phyloP scores from a whole-genome alignment of 2,113 vertebrate species.

The Perognathus longimembris region DNA sequence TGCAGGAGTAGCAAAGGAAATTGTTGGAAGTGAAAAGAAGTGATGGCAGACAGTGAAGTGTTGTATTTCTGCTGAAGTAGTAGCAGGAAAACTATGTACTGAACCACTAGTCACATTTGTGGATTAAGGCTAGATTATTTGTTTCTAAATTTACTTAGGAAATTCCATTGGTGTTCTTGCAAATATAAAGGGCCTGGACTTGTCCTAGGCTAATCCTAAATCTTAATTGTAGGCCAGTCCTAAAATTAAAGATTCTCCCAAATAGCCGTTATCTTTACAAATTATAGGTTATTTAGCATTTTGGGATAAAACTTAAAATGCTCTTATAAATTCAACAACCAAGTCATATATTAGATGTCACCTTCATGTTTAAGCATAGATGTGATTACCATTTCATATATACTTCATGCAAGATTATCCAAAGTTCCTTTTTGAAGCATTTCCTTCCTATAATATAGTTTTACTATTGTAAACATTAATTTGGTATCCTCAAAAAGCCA shows the following conservation, averaged over 20 bases:
- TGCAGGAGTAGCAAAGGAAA: too few species aligned
- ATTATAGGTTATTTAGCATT: not conserved
- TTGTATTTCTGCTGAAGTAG: too few species aligned
- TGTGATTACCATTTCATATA: not conserved
- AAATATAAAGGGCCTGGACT: not conserved
- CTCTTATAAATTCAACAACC: not conserved
- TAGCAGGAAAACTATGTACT: too few species aligned
- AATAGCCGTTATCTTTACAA: not conserved
- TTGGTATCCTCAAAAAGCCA: not conserved
- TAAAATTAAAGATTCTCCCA: not conserved
- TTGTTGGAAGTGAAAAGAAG: too few species aligned
- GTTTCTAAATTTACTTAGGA: not conserved
- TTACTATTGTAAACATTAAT: not conserved
- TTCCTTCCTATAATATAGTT: not conserved
- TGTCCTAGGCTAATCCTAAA: not conserved
- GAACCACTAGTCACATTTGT: not conserved
- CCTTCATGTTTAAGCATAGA: not conserved
- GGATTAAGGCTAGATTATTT: not conserved
- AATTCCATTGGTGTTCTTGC: not conserved
- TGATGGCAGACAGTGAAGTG: too few species aligned
- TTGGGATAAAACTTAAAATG: not conserved
- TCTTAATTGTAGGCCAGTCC: not conserved
- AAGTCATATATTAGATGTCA: not conserved
- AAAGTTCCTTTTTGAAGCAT: not conserved
- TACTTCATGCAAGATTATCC: not conserved